Evolutionary conservation across 1,140 invertebrate species (phyloP).

Genomic region (Drosophila nikananu): DNA sequence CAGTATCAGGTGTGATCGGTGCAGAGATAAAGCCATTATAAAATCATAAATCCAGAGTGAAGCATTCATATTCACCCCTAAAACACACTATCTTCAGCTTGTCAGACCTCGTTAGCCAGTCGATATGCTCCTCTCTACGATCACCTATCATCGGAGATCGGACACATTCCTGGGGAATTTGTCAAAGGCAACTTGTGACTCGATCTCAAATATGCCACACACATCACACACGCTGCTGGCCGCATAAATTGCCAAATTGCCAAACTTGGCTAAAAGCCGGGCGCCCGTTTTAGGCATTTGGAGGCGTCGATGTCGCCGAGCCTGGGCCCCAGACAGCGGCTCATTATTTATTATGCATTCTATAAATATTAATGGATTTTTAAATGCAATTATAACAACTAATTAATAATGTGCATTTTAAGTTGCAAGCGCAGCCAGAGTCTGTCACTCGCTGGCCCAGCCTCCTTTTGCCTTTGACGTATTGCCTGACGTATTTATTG

Average conservation of each 20-base stretch:
- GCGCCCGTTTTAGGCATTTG: conserved; percentile 71
- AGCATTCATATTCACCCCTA: background rate
- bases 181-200: conserved; percentile 71
- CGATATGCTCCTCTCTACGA: conserved; percentile 48
- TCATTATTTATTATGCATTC: conserved; percentile 85
- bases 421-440: conserved; percentile 58
- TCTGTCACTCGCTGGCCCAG: conserved; percentile 15
- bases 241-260: conserved; percentile 83
- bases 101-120: conserved; percentile 8
- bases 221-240: conserved; percentile 37
- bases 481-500: conserved; percentile 84
- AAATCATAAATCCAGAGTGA: conserved; percentile 22
- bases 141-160: conserved; percentile 23
- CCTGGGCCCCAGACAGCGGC: conserved; percentile 26
- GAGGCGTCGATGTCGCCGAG: conserved; percentile 70
- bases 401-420: conserved; percentile 85
- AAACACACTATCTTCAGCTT: background rate
- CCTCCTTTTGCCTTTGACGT: conserved; percentile 63
- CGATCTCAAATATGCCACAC: conserved; percentile 75
- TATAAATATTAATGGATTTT: conserved; percentile 85
- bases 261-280: conserved; percentile 60
- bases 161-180: conserved; percentile 73
- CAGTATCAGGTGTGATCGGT: conserved; percentile 14
- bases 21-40: conserved; percentile 22
- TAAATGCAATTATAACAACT: conserved; percentile 85